These are phyloP conservation scores for Hiodon tergisus DNA, from an alignment of 2,113 vertebrate genomes.

Conservation along the genomic window DNA sequence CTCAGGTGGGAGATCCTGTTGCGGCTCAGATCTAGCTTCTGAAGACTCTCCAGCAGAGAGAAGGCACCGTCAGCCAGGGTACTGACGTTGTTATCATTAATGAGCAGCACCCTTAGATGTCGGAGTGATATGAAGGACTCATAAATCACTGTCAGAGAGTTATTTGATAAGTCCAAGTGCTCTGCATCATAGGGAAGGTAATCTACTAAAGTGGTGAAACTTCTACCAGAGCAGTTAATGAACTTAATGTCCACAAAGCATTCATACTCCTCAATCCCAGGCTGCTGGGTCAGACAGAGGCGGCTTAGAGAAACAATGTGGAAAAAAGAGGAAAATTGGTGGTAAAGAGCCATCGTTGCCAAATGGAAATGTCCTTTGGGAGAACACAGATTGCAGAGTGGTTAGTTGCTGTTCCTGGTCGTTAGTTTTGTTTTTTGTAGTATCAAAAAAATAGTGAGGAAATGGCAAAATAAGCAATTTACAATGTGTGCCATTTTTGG, in stretches of 20 bases:
- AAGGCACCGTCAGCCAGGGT: conserved; percentile 34
- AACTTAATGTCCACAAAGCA: conserved; percentile 41
- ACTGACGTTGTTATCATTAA: conserved; percentile 41
- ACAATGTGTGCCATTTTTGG: no score
- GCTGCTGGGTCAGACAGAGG: conserved; percentile 12
- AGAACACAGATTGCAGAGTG: neutral
- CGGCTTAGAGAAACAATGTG: neutral
- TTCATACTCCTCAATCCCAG: conserved; percentile 40
- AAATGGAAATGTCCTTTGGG: neutral
- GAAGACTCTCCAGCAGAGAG: conserved; percentile 35
- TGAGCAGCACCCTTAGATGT: conserved; percentile 41
- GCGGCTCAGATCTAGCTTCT: conserved; percentile 42
- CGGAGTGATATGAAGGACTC: conserved; percentile 36
- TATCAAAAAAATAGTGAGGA: no score
- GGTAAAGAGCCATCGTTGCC: neutral
- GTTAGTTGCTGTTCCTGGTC: no score
- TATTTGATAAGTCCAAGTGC: conserved; percentile 45
- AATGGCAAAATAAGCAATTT: no score
- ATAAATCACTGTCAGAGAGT: conserved; percentile 36
- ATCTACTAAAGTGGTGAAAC: conserved; percentile 22
- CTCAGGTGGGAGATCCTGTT: conserved; percentile 40
- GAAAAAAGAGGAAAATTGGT: neutral
- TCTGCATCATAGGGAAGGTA: conserved; percentile 35
- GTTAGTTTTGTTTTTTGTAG: no score
- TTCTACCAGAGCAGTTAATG: conserved; percentile 42